Base-by-base conservation (phyloP, 2,888 invertebrate species). In the Melieria picta region DNA sequence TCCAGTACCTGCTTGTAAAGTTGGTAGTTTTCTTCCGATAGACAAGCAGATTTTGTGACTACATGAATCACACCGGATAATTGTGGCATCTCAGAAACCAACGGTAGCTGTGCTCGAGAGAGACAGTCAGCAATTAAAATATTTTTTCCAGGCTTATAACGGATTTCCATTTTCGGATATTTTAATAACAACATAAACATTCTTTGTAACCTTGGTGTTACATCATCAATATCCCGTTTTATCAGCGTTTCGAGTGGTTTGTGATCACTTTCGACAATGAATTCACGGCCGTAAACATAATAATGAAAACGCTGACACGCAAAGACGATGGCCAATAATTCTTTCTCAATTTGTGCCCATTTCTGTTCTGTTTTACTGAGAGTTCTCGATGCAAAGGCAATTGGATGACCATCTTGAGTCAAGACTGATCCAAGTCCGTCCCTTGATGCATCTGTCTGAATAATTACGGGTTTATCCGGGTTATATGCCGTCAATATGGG, bases 161-260 rank as follows among this genome's bases (percentile, higher is more conserved):
- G 68, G 16, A 75, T 63, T n/a, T 43, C 50, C 62, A 76, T 74
- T n/a, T 72, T 16, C 4, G 74, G 67, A 69, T 83, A 83, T 74
- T 79, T 82, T 10, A 81, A 52, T 42, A 82, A 69, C 63, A 75
- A 77, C 68, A 82, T 73, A 66, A 79, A 77, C 74, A 82, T 74
- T 74, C 80, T 74, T 72, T 82, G 81, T 7, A 83, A 64, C 65
- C 82, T 70, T 10, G 76, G 16, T 4, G 80, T 77, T 4, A 79
- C 77, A 65, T 82, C 80, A 73, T 82, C 78, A 65, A 82, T 74
- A 48, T 73, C 67, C 52, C 78, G 79, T 68, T 80, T 81, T 46
- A 81, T 71, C 50, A 82, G 73, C 9, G 74, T 71, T 55, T 83
- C 81, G n/a, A 84, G 61, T 9, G 82, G 82, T 63, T 83, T 84